Percentiles rank a stretch among this genome's conserved stretches.
These are phyloP conservation scores for Synergus gifuensis DNA, from an alignment of 2,888 invertebrate genomes.

Conservation along the genomic window DNA sequence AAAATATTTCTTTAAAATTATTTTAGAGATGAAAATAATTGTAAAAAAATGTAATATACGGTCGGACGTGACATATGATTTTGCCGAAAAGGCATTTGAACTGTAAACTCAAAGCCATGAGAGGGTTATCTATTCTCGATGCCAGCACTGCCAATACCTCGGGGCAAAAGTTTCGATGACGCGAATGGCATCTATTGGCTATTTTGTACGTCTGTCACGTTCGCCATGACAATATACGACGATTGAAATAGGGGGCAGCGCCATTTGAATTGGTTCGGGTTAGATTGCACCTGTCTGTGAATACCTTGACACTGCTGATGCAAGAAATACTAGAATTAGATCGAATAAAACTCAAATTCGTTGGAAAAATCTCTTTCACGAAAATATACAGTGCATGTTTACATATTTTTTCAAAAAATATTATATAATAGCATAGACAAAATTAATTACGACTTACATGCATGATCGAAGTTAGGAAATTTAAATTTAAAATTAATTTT, in stretches of 20 bases:
- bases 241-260: slow-evolving; percentile 68
- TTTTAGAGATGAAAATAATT: background rate
- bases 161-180: slow-evolving; percentile 38
- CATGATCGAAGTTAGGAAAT: too few species aligned
- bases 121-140: background rate
- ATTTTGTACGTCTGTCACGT: slow-evolving; percentile 70
- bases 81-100: background rate
- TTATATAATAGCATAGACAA: background rate
- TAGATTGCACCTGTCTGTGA: slow-evolving; percentile 36
- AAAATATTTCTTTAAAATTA: too few species aligned
- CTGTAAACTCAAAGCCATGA: background rate
- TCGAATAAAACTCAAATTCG: background rate
- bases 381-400: background rate
- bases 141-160: slow-evolving; percentile 17
- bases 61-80: background rate
- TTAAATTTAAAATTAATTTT: too few species aligned
- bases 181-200: slow-evolving; percentile 62
- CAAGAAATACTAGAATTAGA: background rate
- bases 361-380: background rate
- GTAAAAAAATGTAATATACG: background rate
- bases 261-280: slow-evolving; percentile 26
- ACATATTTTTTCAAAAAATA: background rate
- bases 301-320: slow-evolving; percentile 14
- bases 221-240: slow-evolving; percentile 70
- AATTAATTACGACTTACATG: too few species aligned